These are phyloP conservation scores for Bombus superbus DNA, from an alignment of 1,140 invertebrate genomes.

Conservation along the genomic window DNA sequence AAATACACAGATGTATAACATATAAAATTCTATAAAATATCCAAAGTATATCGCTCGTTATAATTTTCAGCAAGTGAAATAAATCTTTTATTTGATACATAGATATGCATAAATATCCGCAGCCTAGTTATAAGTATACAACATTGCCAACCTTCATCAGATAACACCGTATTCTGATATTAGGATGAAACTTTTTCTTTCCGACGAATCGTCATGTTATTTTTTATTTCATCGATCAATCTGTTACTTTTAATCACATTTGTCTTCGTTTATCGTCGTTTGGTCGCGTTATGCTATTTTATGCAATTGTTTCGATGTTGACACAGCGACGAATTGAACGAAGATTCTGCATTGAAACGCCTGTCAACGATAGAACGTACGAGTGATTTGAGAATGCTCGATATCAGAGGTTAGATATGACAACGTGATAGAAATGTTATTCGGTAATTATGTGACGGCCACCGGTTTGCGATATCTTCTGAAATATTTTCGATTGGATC, in stretches of 20 bases:
- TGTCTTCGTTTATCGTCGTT: neutral
- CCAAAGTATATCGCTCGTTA: no score
- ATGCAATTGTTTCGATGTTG: neutral
- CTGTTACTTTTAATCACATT: neutral
- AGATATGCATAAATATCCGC: no score
- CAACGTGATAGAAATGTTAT: neutral
- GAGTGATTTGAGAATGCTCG: neutral
- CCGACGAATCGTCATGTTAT: neutral
- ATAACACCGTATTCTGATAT: constrained; percentile 48
- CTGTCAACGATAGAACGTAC: neutral
- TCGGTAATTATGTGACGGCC: neutral
- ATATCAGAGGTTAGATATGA: neutral
- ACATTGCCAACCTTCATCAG: constrained; percentile 42
- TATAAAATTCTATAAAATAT: no score
- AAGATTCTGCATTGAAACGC: neutral
- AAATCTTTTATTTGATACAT: no score
- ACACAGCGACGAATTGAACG: neutral
- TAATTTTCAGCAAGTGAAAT: no score
- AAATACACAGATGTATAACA: no score
- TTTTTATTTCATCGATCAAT: neutral
- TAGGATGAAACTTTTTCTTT: constrained; percentile 6
- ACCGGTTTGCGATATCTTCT: neutral
- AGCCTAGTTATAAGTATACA: constrained; percentile 55
- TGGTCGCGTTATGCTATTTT: neutral
- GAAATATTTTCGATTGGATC: neutral